Percentiles rank a stretch among this genome's conserved stretches.
Evolutionary conservation across 2,888 invertebrate species (phyloP).

Genomic region (Orgyia antiqua): DNA sequence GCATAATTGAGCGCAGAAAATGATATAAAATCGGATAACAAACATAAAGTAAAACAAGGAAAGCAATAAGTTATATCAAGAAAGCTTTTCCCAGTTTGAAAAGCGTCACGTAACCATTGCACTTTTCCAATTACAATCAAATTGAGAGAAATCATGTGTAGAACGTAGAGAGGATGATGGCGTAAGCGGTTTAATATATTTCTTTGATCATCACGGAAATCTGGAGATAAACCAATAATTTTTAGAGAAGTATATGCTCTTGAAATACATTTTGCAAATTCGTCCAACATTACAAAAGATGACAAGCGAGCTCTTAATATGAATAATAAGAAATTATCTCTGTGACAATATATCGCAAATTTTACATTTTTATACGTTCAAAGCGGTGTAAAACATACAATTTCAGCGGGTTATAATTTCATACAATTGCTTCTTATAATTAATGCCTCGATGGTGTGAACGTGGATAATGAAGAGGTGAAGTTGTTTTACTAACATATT

Average conservation of each 20-base stretch:
- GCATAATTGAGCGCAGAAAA: conserved; percentile 9
- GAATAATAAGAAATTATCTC: no score
- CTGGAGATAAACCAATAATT: conserved; percentile 9
- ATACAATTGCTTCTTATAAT: no score
- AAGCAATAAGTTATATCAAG: conserved; percentile 14
- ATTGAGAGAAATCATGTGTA: conserved; percentile 8
- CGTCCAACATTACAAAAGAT: conserved; percentile 12
- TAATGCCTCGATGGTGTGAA: no score
- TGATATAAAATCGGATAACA: conserved; percentile 8
- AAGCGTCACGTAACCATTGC: conserved; percentile 10
- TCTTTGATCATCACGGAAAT: conserved; percentile 1
- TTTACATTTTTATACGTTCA: no score
- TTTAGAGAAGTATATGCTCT: conserved; percentile 10
- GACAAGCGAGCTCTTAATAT: no score
- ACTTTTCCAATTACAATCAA: conserved; percentile 4
- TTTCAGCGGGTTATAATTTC: no score
- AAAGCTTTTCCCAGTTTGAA: conserved; percentile 9
- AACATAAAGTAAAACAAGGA: conserved; percentile 11
- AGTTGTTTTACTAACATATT: no score
- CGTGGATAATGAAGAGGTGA: no score
- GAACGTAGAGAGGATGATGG: conserved; percentile 4
- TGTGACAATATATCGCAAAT: no score
- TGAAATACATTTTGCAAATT: conserved; percentile 9
- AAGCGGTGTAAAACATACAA: no score
- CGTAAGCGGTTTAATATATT: conserved; percentile 2